These are phyloP conservation scores for Euthynnus affinis DNA, from an alignment of 2,797 vertebrate species.

Conservation along the genomic window DNA sequence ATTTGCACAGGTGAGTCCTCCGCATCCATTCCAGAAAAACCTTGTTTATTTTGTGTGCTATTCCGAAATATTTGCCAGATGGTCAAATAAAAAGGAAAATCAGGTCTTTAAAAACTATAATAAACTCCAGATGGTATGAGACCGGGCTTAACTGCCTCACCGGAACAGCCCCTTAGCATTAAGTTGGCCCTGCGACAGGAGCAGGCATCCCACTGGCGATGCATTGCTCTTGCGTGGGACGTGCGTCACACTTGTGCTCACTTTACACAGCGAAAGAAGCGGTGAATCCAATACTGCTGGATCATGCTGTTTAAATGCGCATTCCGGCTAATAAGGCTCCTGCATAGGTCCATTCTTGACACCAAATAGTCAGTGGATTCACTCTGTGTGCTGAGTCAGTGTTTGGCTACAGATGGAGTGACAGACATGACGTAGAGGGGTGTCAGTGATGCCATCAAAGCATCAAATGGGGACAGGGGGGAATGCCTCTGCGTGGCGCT, in stretches of 20 bases:
- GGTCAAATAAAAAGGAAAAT: slow-evolving; percentile 20
- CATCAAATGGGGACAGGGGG: slow-evolving; percentile 46
- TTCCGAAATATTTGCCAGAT: slow-evolving; percentile 24
- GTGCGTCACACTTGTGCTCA: slow-evolving; percentile 79
- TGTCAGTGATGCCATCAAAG: slow-evolving; percentile 58
- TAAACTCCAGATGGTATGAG: slow-evolving; percentile 52
- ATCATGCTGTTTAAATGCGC: slow-evolving; percentile 69
- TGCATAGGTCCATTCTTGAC: slow-evolving; percentile 63
- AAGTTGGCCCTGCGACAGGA: slow-evolving; percentile 59
- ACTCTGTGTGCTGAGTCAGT: slow-evolving; percentile 68
- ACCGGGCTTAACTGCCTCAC: slow-evolving; percentile 35
- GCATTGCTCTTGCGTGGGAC: slow-evolving; percentile 69
- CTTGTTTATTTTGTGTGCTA: neutral
- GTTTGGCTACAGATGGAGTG: slow-evolving; percentile 64
- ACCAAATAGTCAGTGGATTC: slow-evolving; percentile 67
- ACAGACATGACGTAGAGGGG: slow-evolving; percentile 61
- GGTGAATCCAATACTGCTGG: slow-evolving; percentile 71
- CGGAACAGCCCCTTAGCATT: slow-evolving; percentile 55
- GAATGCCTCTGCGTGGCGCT: slow-evolving; percentile 34
- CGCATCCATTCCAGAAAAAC: neutral
- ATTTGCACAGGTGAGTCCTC: slow-evolving; percentile 92
- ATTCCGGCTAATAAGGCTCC: slow-evolving; percentile 67
- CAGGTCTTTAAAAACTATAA: neutral
- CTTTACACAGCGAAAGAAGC: slow-evolving; percentile 74
- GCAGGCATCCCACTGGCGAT: slow-evolving; percentile 55